Percentiles rank a stretch among this genome's conserved stretches.
phyloP scores from a whole-genome alignment of 2,113 vertebrate species.

The Lepus europaeus region DNA sequence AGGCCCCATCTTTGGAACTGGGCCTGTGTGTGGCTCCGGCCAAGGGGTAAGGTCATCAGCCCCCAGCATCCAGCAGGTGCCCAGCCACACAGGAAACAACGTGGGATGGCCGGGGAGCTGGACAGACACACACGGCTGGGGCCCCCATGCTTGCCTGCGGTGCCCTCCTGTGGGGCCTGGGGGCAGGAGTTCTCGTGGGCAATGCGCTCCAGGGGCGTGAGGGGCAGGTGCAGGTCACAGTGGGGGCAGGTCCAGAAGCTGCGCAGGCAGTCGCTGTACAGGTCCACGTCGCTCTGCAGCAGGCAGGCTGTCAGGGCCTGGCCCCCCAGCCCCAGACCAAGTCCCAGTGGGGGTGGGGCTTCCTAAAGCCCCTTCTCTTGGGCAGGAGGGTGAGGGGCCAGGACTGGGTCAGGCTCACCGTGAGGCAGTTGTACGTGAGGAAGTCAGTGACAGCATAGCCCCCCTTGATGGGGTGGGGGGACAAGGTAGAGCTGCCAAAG shows the following conservation, averaged over 20 bases:
- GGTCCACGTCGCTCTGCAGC: conserved; percentile 90
- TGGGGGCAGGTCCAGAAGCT: conserved; percentile 95
- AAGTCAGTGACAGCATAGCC: conserved; percentile 90
- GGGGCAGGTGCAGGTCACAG: conserved; percentile 93
- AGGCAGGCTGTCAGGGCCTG: rapidly evolving
- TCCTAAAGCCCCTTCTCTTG: neutral
- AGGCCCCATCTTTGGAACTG: neutral
- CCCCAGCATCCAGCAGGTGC: neutral
- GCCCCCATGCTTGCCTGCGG: conserved; percentile 47
- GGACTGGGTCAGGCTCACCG: conserved; percentile 85
- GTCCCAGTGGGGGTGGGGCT: no score
- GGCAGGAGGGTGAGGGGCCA: neutral
- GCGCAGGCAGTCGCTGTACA: conserved; percentile 95
- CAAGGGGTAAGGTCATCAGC: neutral
- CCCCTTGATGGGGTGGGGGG: conserved; percentile 92
- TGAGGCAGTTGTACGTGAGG: conserved; percentile 95
- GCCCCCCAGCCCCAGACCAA: neutral
- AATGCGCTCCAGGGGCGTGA: conserved; percentile 94
- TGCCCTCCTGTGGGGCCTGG: neutral
- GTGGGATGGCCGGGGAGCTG: rapidly evolving
- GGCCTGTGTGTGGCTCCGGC: neutral
- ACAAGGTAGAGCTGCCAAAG: conserved; percentile 87
- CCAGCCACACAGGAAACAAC: neutral
- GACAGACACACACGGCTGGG: rapidly evolving
- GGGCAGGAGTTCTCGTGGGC: conserved; percentile 91